phyloP scores from a whole-genome alignment of 2,113 vertebrate species.

The Gambusia holbrooki region DNA sequence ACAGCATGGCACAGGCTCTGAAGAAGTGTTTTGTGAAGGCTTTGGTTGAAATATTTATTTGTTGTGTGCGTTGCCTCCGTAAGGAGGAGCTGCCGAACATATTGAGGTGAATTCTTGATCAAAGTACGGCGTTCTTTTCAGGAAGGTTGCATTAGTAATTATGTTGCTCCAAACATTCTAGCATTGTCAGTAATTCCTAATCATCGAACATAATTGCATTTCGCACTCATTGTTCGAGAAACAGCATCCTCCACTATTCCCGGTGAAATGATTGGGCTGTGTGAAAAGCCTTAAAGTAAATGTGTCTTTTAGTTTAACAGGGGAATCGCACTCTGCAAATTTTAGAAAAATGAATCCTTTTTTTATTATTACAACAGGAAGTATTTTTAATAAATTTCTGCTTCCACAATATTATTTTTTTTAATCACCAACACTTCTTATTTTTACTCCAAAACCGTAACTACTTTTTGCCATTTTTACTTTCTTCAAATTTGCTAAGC shows the following conservation, averaged over 20 bases:
- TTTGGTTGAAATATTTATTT: constrained; percentile 42
- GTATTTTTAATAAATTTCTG: too few relatives aligned
- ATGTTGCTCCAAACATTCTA: not conserved
- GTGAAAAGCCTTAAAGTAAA: not conserved
- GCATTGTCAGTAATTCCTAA: not conserved
- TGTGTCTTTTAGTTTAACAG: not conserved
- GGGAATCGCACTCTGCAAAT: not conserved
- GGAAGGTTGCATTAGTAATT: not conserved
- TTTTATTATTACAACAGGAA: too few relatives aligned
- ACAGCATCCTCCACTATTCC: not conserved
- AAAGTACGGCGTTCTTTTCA: not conserved
- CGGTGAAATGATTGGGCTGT: not conserved
- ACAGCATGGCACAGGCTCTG: not conserved
- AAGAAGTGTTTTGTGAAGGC: constrained; percentile 29
- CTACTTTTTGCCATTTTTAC: too few relatives aligned
- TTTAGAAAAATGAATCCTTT: not conserved
- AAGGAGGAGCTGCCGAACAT: not conserved
- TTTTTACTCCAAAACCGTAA: too few relatives aligned
- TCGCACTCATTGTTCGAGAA: not conserved
- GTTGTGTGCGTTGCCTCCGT: not conserved
- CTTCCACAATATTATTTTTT: too few relatives aligned
- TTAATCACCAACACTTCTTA: too few relatives aligned
- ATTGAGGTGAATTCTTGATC: constrained; percentile 21
- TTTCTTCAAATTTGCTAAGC: too few relatives aligned
- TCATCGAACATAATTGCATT: not conserved